Base-by-base conservation (phyloP, 2,113 vertebrate genomes). In the Aegotheles bennettii region DNA sequence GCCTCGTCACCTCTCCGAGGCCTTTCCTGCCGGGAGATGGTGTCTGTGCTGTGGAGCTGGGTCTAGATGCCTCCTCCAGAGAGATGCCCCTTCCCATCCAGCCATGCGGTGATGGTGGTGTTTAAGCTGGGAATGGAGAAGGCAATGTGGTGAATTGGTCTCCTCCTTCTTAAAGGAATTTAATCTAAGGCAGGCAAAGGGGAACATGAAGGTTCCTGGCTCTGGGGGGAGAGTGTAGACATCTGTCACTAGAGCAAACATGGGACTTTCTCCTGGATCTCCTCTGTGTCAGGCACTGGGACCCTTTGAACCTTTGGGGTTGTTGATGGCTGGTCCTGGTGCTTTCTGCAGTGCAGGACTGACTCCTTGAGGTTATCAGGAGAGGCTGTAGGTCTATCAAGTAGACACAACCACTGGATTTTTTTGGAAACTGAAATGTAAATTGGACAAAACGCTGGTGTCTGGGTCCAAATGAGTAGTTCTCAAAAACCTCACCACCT, bases 81-180 rank as follows among this genome's bases (percentile, higher is more conserved):
- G 69, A 69, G 67, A n/a, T 35, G 33, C 10, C 15, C 35, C 38
- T 76, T 84, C 16, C 4, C 15, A 13, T 78, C 10, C 47, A 40
- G 5, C 59, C 45, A 0, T 0, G 1, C 2, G 5, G 10, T 47
- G 56, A 31, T 71, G 21, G 16, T 67, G 35, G 20, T 33, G 8
- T 40, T 81, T 71, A 29, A n/a, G 45, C 21, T 65, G 56, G 24
- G 25, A 87, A 16, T 14, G 26, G 15, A 63, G 36, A 20, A 57
- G 45, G 18, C 11, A 21, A 6, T 13, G 33, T 10, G 29, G 11
- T 20, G 42, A 80, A 29, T 20, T 11, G 1, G 8, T 64, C 7
- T 4, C 15, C 33, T 42, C 15, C 15, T 93, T 68, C 16, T 36
- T 40, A 40, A 79, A 11, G 10, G 14, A 87, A n/a, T 70, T 81